A percentile compares a stretch with the other conserved stretches of the same genome.
phyloP scores from a whole-genome alignment of 2,113 vertebrate species.

The Rhinoptilus africanus region DNA sequence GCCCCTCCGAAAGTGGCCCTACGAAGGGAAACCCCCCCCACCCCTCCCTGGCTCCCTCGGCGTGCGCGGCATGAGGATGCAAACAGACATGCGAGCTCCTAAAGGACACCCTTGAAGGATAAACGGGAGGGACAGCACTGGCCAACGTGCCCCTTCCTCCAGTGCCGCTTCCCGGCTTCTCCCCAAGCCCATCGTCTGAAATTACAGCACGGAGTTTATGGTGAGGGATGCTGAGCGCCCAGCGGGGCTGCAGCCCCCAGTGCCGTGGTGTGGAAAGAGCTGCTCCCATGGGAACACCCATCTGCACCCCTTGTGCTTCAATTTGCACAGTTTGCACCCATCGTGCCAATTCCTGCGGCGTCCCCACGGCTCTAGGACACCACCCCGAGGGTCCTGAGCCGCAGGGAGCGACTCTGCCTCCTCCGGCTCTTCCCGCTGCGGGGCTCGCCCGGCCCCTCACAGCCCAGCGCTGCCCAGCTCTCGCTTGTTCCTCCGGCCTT shows the following conservation, averaged over 20 bases:
- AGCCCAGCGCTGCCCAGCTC: background rate
- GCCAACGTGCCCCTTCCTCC: fast-evolving
- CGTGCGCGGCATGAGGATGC: fast-evolving
- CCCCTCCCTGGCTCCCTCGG: fast-evolving
- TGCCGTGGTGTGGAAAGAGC: background rate
- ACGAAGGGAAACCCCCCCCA: fast-evolving
- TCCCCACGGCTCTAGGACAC: fast-evolving
- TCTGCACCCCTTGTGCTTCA: background rate
- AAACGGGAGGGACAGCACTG: fast-evolving
- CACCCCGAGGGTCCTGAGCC: background rate
- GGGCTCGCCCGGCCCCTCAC: background rate
- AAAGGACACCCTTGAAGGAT: fast-evolving
- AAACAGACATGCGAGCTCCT: fast-evolving
- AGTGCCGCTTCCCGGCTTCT: background rate
- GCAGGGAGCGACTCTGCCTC: fast-evolving
- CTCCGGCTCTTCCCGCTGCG: background rate
- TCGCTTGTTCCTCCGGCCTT: background rate
- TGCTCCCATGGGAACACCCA: background rate
- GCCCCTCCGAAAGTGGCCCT: background rate
- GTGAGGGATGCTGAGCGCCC: background rate
- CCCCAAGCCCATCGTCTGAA: background rate
- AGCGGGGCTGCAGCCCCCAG: background rate
- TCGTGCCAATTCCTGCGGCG: fast-evolving
- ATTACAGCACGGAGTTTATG: fast-evolving
- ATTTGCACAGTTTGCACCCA: fast-evolving